Evolutionary conservation across 1,140 invertebrate species (phyloP), one percentile per base, ranked within the genome.

Genomic region (Pseudomyrmex flavicornis): DNA sequence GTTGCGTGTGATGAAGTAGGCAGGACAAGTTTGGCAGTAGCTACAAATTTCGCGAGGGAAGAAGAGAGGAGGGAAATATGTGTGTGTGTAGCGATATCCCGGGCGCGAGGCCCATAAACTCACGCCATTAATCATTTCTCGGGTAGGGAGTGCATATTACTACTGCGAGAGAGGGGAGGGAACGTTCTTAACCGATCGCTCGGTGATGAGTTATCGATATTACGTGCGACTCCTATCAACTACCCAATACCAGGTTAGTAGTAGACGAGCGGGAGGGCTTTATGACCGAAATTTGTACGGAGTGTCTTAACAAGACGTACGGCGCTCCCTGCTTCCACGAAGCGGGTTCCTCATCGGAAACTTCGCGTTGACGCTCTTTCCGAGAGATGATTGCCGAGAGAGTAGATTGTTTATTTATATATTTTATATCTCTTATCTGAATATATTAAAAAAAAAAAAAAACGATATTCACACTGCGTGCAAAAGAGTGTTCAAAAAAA

Each of bases 201-300:
- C 76, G 76, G 44, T 80, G 76, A 80, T 80, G 76, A 80, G 66
- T 80, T 80, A 80, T 80, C 76, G 76, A 80, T 80, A 70, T 80
- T 80, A 72, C 76, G 76, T 59, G 76, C 76, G 76, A 70, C 76
- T 79, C 76, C 65, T 79, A 79, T 35, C 66, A 72, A 80, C 68
- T 70, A 80, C 66, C 35, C 76, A 66, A 69, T 58, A 80, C 20
- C 15, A 66, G 44, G 76, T 69, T 70, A 59, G 52, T 48, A 26
- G 12, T 26, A 22, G 65, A 80, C 76, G 66, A 58, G 46, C 58
- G 35, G 13, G 26, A 20, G 65, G 12, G 65, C 65, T 79, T 70
- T 79, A 79, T 70, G 76, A 70, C 66, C 76, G 76, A 79, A 79
- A 79, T 79, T 79, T 80, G 76, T 70, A 80, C 76, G 44, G 44